Evolutionary conservation across 2,113 vertebrate genomes (phyloP), one percentile per base, ranked within the genome.

Genomic region (Atractosteus spatula): DNA sequence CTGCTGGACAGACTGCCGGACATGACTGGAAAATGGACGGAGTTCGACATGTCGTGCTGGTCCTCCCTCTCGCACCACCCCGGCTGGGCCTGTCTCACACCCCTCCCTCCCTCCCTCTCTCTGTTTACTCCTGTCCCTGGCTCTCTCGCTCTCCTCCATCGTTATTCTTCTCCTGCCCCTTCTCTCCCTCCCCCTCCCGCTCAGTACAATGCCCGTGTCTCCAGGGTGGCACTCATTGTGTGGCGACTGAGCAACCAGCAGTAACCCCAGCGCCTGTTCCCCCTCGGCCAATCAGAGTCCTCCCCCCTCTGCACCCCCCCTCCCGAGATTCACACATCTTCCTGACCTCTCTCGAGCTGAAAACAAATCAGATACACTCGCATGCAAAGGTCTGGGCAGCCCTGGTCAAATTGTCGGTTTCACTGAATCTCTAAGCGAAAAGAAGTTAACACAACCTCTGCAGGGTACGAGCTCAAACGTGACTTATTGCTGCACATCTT

Each of bases 221-320:
- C 67, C 41, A n/a, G 64, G 63, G 72, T 75, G 55, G 74, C 76
- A 74, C 69, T 29, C 55, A 76, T 68, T 66, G 41, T 74, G 69
- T 87, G 85, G 81, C 47, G 47, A 3, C 85, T 83, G 72, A 84
- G 61, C 10, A 10, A 2, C 47, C 47, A 51, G 47, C 47, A 79
- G 86, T 83, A 84, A 87, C 85, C 86, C 62, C 63, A 2, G 55
- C 67, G 76, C 81, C 82, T 78, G 83, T 80, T 85, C 69, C 73
- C 47, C 56, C 66, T 74, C 62, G 75, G 71, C 83, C 81, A 82
- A 78, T 86, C 73, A 64, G 70, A 57, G 56, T 56, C 59, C 41
- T 55, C 66, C 56, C 56, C 71, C 54, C 69, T 8, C 55, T 43
- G 17, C 17, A 16, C 51, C 11, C 41, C 6, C 70, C 7, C 45